These are phyloP conservation scores for Poeciliopsis turrubarensis DNA, from an alignment of 2,113 vertebrate species.

Conservation along the genomic window DNA sequence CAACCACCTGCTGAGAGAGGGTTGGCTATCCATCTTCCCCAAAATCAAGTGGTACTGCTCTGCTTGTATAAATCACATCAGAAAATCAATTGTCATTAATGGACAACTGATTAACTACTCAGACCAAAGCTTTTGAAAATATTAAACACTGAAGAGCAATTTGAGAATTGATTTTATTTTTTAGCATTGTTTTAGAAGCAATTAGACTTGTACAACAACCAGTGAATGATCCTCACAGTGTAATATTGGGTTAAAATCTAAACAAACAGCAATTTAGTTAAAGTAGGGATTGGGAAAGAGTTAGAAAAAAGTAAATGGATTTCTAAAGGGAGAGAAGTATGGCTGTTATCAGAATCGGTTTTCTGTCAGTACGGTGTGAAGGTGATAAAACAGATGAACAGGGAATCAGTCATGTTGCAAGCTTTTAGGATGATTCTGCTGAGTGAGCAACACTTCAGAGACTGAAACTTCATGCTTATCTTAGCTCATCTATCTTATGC, in stretches of 20 bases:
- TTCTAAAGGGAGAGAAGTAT: slow-evolving; percentile 52
- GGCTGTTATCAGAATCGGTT: slow-evolving; percentile 58
- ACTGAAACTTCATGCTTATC: slow-evolving; percentile 12
- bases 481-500: no score
- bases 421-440: slow-evolving; percentile 42
- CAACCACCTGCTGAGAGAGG: slow-evolving; percentile 7
- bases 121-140: not conserved
- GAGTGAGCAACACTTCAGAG: slow-evolving; percentile 28
- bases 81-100: not conserved
- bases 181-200: not conserved
- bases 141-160: not conserved
- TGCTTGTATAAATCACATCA: not conserved
- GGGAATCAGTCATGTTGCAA: slow-evolving; percentile 6
- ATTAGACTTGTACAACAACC: not conserved
- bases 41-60: not conserved
- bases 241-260: slow-evolving; percentile 29
- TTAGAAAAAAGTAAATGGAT: slow-evolving; percentile 23
- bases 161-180: not conserved
- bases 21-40: not conserved
- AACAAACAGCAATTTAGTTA: slow-evolving; percentile 31
- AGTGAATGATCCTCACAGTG: not conserved
- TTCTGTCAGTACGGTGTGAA: slow-evolving; percentile 48
- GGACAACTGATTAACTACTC: not conserved
- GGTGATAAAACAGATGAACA: slow-evolving; percentile 42
- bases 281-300: slow-evolving; percentile 23